Base-by-base conservation (phyloP, 1,140 invertebrate species). In the Bombus difficillimus region DNA sequence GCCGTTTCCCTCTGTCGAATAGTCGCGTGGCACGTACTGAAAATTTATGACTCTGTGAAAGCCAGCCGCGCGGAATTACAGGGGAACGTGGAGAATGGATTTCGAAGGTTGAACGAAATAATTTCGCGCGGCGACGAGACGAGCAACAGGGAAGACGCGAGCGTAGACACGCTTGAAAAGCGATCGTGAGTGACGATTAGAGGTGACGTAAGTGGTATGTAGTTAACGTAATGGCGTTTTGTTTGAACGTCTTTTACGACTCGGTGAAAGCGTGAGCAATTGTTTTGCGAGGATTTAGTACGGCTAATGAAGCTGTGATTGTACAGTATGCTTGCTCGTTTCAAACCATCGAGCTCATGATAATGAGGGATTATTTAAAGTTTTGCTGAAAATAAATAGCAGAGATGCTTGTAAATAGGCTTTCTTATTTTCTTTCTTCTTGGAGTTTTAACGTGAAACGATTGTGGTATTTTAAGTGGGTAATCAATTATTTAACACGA, bases 1-100 rank as follows among this genome's bases (percentile, higher is more conserved):
- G 41, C 37, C 25, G 25, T 22, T 75, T 74, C 71, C 69, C 57
- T 82, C 75, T 47, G n/a, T 66, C 53, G 80, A 81, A 66, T 25
- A 37, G 71, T 41, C 57, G 39, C 53, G 39, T 66, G 39, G n/a
- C 39, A 37, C 72, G 32, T 64, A 39, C 41, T 13, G 57, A 43
- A 66, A 75, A 75, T 83, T 83, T 83, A 83, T 75, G 59, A 43
- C 71, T 41, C 41, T 32, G 59, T 47, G 41, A 83, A 75, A 66
- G 62, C 72, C 34, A 62, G 47, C 41, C 32, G 12, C 34, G 57
- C n/a, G 81, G 25, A 75, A 57, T 75, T 47, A 43, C 43, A 57
- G 69, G 37, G 34, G 37, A 57, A 57, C 47, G 47, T 41, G 78
- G 69, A 39, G 47, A 64, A 82, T 75, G 72, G 57, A 66, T 62